Percentiles rank a stretch among this genome's conserved stretches.
Evolutionary conservation across 2,888 invertebrate genomes (phyloP).

Genomic region (Perdita meconis): DNA sequence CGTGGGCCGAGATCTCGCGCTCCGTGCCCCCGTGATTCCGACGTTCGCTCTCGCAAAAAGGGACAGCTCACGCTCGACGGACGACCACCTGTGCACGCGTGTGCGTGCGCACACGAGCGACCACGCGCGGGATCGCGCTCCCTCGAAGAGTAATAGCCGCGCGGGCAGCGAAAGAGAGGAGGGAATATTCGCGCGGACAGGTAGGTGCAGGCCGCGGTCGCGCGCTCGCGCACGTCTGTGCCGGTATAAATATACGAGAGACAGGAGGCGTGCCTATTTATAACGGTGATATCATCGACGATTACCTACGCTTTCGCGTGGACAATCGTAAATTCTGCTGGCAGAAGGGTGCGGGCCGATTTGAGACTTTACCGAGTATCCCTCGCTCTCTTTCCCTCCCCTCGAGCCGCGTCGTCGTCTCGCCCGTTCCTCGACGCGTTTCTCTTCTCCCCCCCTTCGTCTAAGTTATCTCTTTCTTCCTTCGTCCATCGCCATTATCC

Average conservation of each 20-base stretch:
- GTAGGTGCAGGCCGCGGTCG: conserved; percentile 65
- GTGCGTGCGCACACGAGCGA: neutral
- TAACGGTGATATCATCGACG: conserved; percentile 83
- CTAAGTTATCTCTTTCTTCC: conserved; percentile 35
- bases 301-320: conserved; percentile 84
- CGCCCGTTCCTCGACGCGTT: neutral
- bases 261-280: conserved; percentile 82
- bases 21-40: conserved; percentile 54
- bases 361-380: conserved; percentile 64
- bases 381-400: conserved; percentile 8
- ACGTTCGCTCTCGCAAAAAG: conserved; percentile 43
- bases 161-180: neutral
- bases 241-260: conserved; percentile 69
- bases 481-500: conserved; percentile 37
- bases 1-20: conserved; percentile 30
- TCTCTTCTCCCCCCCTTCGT: conserved; percentile 15
- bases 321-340: conserved; percentile 79
- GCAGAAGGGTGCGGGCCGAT: conserved; percentile 71
- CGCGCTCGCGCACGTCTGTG: conserved; percentile 58
- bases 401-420: too few species aligned
- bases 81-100: conserved; percentile 34
- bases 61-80: conserved; percentile 41
- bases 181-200: conserved; percentile 59
- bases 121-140: conserved; percentile 14
- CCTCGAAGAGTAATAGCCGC: neutral